A percentile compares a stretch with the other conserved stretches of the same genome.
phyloP scores from a whole-genome alignment of 2,888 invertebrate genomes.

The Eretmocerus hayati region DNA sequence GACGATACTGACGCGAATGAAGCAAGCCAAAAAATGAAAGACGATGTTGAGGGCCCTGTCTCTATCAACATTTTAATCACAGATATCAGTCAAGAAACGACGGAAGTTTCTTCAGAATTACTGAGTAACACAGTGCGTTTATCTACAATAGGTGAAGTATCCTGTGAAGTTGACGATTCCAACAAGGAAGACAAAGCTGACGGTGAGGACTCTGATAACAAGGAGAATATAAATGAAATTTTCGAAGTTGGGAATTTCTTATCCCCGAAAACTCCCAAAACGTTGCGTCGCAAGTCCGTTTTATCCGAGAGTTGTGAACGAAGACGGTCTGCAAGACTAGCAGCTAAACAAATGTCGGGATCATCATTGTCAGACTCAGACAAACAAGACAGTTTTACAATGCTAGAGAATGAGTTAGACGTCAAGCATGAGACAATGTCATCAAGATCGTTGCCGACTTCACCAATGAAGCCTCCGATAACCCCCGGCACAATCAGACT shows the following conservation, averaged over 20 bases:
- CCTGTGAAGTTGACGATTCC: conserved; percentile 13
- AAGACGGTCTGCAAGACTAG: conserved; percentile 22
- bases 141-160: conserved; percentile 21
- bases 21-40: not conserved
- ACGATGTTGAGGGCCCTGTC: not conserved
- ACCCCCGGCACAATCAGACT: conserved; percentile 7
- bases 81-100: conserved; percentile 9
- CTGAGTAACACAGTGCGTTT: conserved; percentile 9
- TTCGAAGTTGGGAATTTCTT: not conserved
- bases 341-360: conserved; percentile 9
- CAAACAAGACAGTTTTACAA: conserved; percentile 17
- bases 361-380: not conserved
- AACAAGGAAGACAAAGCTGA: conserved; percentile 10
- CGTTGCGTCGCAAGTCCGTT: conserved; percentile 1
- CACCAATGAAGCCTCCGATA: conserved; percentile 10
- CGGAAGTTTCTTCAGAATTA: conserved; percentile 3
- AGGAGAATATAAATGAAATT: conserved; percentile 2
- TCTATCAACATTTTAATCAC: conserved; percentile 2
- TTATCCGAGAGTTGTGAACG: not conserved
- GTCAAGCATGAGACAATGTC: conserved; percentile 4
- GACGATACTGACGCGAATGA: not conserved
- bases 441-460: conserved; percentile 15
- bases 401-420: conserved; percentile 18
- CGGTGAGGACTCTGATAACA: not conserved
- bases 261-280: conserved; percentile 9